Evolutionary conservation across 2,113 vertebrate genomes (phyloP).

Genomic region (Mesitornis unicolor): DNA sequence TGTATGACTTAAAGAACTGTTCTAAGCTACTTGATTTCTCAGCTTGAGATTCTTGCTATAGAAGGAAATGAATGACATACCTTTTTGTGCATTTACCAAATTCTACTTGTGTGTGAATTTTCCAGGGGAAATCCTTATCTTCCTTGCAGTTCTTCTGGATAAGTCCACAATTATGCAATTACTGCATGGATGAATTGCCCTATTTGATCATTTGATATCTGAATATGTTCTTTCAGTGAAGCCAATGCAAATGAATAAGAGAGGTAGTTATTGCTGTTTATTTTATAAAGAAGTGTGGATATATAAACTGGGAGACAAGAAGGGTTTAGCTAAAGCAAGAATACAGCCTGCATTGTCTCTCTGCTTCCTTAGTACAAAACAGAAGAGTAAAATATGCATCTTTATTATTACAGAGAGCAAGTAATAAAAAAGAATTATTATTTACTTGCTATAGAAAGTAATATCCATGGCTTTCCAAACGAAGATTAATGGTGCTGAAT

Average conservation of each 20-base stretch:
- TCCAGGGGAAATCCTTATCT: neutral
- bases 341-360: neutral
- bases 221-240: neutral
- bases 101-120: neutral
- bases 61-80: constrained; percentile 4
- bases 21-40: constrained; percentile 2
- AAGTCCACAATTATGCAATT: neutral
- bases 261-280: neutral
- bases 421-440: constrained; percentile 29
- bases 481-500: constrained; percentile 27
- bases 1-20: constrained; percentile 5
- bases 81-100: constrained; percentile 8
- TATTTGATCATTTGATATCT: neutral
- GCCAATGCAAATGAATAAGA: neutral
- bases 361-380: neutral
- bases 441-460: constrained; percentile 15
- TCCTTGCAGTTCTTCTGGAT: neutral
- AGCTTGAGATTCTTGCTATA: neutral
- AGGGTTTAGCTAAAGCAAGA: neutral
- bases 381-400: constrained; percentile 1
- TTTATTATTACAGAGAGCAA: neutral
- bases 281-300: neutral
- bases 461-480: constrained; percentile 13
- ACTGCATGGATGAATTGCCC: neutral
- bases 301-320: neutral